Percentiles rank a stretch among this genome's conserved stretches.
phyloP scores from a whole-genome alignment of 1,140 invertebrate genomes.

The Melitaea cinxia region DNA sequence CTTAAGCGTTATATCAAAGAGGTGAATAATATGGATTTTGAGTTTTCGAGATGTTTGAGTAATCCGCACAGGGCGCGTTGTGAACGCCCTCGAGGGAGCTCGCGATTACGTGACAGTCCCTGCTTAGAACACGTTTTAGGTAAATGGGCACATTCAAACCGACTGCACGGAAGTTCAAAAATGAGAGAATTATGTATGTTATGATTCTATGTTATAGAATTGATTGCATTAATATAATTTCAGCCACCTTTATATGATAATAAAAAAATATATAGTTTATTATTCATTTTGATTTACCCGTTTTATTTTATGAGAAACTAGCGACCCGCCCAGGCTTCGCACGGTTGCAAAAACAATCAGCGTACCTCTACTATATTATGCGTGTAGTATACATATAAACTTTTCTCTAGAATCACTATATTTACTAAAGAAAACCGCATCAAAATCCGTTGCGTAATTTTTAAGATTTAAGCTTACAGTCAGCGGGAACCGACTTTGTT shows the following conservation, averaged over 20 bases:
- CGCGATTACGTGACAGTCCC: constrained; percentile 50
- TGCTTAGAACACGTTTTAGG: constrained; percentile 46
- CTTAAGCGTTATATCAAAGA: constrained; percentile 53
- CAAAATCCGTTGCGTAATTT: too few species aligned
- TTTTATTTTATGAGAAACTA: too few species aligned
- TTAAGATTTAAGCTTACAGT: too few species aligned
- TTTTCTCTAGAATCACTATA: too few species aligned
- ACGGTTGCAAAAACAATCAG: too few species aligned
- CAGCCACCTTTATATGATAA: not conserved
- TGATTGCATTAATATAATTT: not conserved
- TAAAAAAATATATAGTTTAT: too few species aligned
- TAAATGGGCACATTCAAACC: constrained; percentile 32
- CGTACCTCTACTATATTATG: too few species aligned
- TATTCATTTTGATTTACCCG: too few species aligned
- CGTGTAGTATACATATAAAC: too few species aligned
- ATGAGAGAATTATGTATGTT: not conserved
- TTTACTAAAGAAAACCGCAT: too few species aligned
- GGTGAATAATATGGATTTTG: constrained; percentile 64
- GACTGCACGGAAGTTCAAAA: constrained; percentile 7
- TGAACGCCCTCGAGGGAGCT: constrained; percentile 54
- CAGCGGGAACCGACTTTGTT: too few species aligned
- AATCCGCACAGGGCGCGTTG: constrained; percentile 60
- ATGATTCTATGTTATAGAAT: not conserved
- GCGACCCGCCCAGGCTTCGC: too few species aligned
- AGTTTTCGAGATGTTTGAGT: constrained; percentile 67